A percentile compares a stretch with the other conserved stretches of the same genome.
Evolutionary conservation across 2,113 vertebrate genomes (phyloP).

Genomic region (Spea multiplicata): DNA sequence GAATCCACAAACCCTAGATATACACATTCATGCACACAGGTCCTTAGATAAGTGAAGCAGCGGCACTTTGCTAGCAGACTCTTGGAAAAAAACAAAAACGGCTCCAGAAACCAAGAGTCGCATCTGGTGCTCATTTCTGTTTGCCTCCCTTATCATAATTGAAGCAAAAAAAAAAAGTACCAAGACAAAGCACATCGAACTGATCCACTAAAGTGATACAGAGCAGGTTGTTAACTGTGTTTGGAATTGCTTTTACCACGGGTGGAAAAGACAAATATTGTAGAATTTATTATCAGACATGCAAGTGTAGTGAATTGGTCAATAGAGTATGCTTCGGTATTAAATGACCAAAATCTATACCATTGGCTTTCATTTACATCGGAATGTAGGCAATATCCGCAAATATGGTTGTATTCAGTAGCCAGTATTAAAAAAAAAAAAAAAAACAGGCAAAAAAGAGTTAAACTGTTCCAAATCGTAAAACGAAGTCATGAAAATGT

Average conservation of each 20-base stretch:
- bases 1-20: no score
- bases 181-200: conserved; percentile 50
- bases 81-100: conserved; percentile 53
- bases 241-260: conserved; percentile 54
- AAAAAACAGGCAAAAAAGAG: neutral
- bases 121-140: conserved; percentile 54
- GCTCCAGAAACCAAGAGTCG: conserved; percentile 54
- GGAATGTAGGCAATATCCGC: neutral
- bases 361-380: neutral
- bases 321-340: conserved; percentile 42
- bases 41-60: conserved; percentile 43
- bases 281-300: conserved; percentile 33
- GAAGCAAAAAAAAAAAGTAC: conserved; percentile 58
- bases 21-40: neutral
- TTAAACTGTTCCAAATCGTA: neutral
- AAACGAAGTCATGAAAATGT: neutral
- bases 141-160: conserved; percentile 57
- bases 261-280: conserved; percentile 49
- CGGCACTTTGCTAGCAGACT: conserved; percentile 48
- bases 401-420: neutral
- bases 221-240: conserved; percentile 52
- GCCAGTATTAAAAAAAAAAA: neutral
- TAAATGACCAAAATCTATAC: neutral
- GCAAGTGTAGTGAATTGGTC: conserved; percentile 26
- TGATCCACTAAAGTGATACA: conserved; percentile 55